Evolutionary conservation across 2,113 vertebrate species (phyloP).

Genomic region (Anthoscopus minutus): DNA sequence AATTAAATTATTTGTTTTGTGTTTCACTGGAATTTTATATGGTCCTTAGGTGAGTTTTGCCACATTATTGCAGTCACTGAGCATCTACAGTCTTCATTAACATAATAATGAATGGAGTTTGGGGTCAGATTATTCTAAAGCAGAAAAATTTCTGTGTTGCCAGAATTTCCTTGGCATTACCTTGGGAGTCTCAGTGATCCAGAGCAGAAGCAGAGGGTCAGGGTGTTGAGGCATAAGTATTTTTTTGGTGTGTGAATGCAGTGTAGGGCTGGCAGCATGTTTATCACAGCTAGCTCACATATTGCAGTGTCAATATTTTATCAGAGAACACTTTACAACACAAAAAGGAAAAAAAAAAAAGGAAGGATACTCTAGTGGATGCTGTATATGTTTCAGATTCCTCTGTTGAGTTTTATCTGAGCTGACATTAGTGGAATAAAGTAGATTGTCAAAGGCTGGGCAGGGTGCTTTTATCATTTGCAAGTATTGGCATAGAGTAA

Average conservation of each 20-base stretch:
- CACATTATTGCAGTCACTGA: background rate
- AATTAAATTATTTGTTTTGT: background rate
- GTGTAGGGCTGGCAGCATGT: background rate
- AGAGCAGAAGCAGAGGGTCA: background rate
- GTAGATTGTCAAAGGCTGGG: constrained; percentile 35
- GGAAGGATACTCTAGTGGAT: background rate
- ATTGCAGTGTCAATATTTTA: background rate
- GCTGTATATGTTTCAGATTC: background rate
- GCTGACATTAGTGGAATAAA: constrained; percentile 24
- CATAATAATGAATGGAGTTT: background rate
- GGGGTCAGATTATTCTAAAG: background rate
- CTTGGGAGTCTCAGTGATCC: background rate
- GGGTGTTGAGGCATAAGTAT: background rate
- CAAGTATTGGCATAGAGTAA: constrained; percentile 57
- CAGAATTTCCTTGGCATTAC: background rate
- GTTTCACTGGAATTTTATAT: background rate
- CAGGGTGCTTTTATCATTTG: constrained; percentile 7
- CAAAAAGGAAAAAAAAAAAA: background rate
- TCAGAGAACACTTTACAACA: background rate
- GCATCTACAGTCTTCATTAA: background rate
- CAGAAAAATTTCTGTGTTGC: background rate
- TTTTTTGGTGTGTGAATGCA: background rate
- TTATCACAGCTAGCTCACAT: background rate
- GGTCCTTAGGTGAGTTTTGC: background rate
- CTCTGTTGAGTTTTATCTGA: constrained; percentile 25